phyloP scores from a whole-genome alignment of 1,140 invertebrate genomes.

The Calephelis virginiensis region DNA sequence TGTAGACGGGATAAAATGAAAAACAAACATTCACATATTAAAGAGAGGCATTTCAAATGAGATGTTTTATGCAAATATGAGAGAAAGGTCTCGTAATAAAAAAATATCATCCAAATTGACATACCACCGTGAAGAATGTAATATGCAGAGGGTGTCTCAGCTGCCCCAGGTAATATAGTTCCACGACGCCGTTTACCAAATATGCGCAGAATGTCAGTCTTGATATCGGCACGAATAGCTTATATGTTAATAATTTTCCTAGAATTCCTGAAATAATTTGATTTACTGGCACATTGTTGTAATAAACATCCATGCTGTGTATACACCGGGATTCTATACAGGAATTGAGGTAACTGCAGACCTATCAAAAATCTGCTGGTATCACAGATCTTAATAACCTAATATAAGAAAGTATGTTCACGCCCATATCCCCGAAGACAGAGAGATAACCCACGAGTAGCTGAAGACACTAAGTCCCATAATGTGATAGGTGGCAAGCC shows the following conservation, averaged over 20 bases:
- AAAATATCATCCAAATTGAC: slow-evolving; percentile 27
- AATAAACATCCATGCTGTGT: background rate
- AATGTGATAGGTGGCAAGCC: no score
- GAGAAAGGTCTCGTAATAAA: background rate
- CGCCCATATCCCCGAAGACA: no score
- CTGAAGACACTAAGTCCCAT: no score
- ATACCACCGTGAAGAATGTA: slow-evolving; percentile 64
- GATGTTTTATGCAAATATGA: background rate
- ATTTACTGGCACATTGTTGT: background rate
- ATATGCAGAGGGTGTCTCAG: slow-evolving; percentile 77
- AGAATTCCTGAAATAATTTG: slow-evolving; percentile 33
- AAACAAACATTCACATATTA: no score
- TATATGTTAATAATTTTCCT: slow-evolving; percentile 81
- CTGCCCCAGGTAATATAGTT: slow-evolving; percentile 80
- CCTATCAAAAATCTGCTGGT: no score
- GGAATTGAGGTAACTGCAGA: no score
- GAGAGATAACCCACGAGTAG: no score
- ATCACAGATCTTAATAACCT: no score
- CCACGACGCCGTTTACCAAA: slow-evolving; percentile 84
- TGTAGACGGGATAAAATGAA: background rate
- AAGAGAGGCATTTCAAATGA: slow-evolving; percentile 3
- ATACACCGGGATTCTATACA: no score
- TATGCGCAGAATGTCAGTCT: slow-evolving; percentile 86
- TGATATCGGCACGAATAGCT: slow-evolving; percentile 82
- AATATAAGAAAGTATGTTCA: no score